Evolutionary conservation across 2,113 vertebrate genomes (phyloP).

Genomic region (Podiceps cristatus): DNA sequence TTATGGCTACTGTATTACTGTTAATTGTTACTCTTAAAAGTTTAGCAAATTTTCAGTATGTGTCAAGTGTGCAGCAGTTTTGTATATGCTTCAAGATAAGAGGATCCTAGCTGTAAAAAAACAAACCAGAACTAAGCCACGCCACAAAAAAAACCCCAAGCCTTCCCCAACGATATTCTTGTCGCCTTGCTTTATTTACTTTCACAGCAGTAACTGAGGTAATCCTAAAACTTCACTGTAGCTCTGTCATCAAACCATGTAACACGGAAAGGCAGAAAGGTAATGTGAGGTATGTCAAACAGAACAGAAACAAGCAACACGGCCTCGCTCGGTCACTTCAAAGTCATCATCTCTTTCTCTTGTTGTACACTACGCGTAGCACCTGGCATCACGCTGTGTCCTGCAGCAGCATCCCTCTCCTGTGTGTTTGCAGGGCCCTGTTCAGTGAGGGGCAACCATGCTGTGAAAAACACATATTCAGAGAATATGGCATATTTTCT

Average conservation of each 20-base stretch:
- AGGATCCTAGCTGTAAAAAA: neutral
- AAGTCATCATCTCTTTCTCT: neutral
- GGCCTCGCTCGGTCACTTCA: neutral
- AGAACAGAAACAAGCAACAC: neutral
- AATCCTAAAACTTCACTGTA: neutral
- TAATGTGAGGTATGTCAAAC: neutral
- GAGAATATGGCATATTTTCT: neutral
- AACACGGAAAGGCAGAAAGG: neutral
- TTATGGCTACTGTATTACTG: neutral
- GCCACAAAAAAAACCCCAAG: accelerated
- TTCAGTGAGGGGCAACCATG: neutral
- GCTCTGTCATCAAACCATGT: neutral
- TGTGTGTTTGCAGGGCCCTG: accelerated
- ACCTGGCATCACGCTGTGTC: neutral
- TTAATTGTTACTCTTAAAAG: neutral
- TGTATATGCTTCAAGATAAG: neutral
- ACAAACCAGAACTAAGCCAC: neutral
- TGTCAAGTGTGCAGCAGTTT: neutral
- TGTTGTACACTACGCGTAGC: neutral
- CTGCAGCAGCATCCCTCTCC: neutral
- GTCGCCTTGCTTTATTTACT: neutral
- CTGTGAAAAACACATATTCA: neutral
- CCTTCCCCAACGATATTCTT: neutral
- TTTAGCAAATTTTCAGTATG: neutral
- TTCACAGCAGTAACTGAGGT: accelerated